Evolutionary conservation across 2,797 vertebrate species (phyloP), one percentile per base, ranked within the genome.

Genomic region (Alectoris magna): DNA sequence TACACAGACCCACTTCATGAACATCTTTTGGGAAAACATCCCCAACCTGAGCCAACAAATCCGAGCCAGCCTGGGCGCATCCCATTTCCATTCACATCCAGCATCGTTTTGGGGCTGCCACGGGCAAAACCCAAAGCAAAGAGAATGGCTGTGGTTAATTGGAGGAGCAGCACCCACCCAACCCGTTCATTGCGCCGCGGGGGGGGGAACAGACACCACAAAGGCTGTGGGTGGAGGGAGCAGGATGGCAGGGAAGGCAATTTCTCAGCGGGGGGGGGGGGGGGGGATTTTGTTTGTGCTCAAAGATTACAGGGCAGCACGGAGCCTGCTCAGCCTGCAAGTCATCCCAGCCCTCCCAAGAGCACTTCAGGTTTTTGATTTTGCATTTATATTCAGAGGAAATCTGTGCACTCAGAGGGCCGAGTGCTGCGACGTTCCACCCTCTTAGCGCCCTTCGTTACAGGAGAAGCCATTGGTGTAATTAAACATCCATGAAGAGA

Each of bases 281-380:
- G 26, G 68, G 51, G 14, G 59, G 36, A 17, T 59, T 87, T 73
- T 53, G 17, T 29, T 31, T 31, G 16, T 53, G 27, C 51, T 53
- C 27, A 4, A 2, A 15, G 27, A 53, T 53, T 29, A 27, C 27
- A 10, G 51, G 26, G 51, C 51, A 53, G 51, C 49, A 51, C 49
- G 14, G 51, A 53, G 26, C 26, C 49, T 53, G 51, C 51, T 29
- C 27, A 29, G 51, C 51, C 22, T 3, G 7, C 6, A 44, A 11
- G 36, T 34, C 16, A 41, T 5, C 49, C 56, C 21, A 4, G 3
- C 19, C 36, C 36, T 15, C 31, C 5, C 10, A 1, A 2, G 3
- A 23, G 27, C 64, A 24, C 41, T n/a, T 14, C 51, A 16, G 2
- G 3, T 13, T 38, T n/a, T 46, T 31, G 7, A 8, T 81, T 63